Base-by-base conservation (phyloP, 2,113 vertebrate species). In the Zapus hudsonius region DNA sequence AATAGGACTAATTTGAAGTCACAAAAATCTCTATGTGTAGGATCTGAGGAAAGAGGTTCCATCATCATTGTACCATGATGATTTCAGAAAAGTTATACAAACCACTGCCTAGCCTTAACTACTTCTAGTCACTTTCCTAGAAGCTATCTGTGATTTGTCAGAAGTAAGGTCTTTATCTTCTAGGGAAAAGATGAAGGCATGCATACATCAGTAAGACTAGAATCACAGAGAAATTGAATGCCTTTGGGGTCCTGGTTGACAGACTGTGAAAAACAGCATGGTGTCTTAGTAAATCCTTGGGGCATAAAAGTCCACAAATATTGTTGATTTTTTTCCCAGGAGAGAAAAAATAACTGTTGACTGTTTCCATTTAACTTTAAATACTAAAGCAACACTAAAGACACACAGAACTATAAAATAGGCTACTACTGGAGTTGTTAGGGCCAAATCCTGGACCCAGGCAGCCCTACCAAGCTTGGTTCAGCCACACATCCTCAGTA, bases 331-430 rank as follows among this genome's bases (percentile, higher is more conserved):
- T n/a, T 64, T 90, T 86, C 27, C 66, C 33, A 82, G 59, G 19
- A 86, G 31, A 73, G n/a, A 6, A 66, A 57, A 84, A 89, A 59
- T 3, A 31, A 75, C 27, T 42, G 31, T 40, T 76, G 33, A 73
- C 38, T 31, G 27, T 57, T 87, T 91, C 42, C 13, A 44, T 40
- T 74, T 91, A 80, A 63, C n/a, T 84, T 84, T 75, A 91, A 40
- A 80, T 44, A 79, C 33, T 61, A 63, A 84, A 84, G 25, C 16
- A 47, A 84, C 16, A 88, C 9, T 31, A 69, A 52, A 67, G 40
- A 61, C 55, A 89, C 69, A 13, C 57, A 16, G 2, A 81, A n/a
- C 22, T 55, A 11, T 92, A 64, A 73, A 86, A 23, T 33, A 31
- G 5, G 5, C 19, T 22, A 19, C 19, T 52, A 4, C 63, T 83